Evolutionary conservation across 2,113 vertebrate species (phyloP), one percentile per base, ranked within the genome.

Genomic region (Osmerus mordax): DNA sequence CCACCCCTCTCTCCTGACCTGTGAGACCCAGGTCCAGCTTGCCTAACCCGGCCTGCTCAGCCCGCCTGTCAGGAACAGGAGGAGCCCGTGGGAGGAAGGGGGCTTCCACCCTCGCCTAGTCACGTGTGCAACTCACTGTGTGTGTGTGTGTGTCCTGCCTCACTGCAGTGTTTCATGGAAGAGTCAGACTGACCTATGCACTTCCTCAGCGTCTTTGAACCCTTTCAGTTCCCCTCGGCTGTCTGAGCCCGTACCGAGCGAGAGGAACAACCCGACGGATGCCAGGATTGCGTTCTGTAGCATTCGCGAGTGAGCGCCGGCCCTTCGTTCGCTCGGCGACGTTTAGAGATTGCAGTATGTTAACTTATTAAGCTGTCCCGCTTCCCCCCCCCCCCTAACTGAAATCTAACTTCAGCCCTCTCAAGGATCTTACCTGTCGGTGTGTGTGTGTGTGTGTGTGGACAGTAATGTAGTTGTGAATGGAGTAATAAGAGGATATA

Each of bases 401-500:
- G 32, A 36, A 36, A 36, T 36, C 32, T 36, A 4, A 36, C 7
- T 47, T 47, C 41, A 47, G 41, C 41, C 41, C 9, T 47, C 41
- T 12, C 41, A 9, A 47, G 41, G 41, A 47, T 47, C 41, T 47
- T 47, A 12, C 41, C 41, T 47, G 41, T 47, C 81, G 71, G 76
- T 88, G 84, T 72, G 69, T 74, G 68, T 72, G 69, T 74, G 68
- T 72, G 70, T 64, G 25, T 28, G 25, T 72, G 69, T 74, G 68
- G 80, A 67, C 60, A 65, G 75, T 78, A 41, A 79, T 81, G 69
- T 28, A 58, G 62, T 61, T 62, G 58, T 74, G 85, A 82, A 84
- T 86, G 83, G 86, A 82, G 62, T 78, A 56, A 81, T 83, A 65
- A 83, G 78, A 85, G 58, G 81, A 72, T 86, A 74, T 85, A 88